A percentile compares a stretch with the other conserved stretches of the same genome.
phyloP scores from a whole-genome alignment of 2,797 vertebrate genomes.

The Cynodonichthys magdalenae region DNA sequence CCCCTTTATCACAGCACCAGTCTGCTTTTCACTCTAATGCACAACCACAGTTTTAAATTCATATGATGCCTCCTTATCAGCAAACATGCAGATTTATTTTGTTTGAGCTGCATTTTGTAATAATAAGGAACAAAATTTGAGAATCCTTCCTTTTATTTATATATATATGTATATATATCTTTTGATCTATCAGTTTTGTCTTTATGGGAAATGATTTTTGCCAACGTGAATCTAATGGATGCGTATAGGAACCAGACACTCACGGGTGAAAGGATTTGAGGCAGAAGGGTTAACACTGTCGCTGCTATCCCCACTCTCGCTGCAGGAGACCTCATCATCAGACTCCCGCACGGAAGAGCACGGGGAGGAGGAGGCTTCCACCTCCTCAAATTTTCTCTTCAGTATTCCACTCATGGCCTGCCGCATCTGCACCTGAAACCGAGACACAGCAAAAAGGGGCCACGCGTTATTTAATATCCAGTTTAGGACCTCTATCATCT shows the following conservation, averaged over 20 bases:
- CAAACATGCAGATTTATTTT: constrained; percentile 36
- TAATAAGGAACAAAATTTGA: constrained; percentile 24
- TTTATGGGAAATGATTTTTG: constrained; percentile 28
- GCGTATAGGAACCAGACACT: constrained; percentile 71
- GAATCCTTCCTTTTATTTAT: constrained; percentile 28
- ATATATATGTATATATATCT: constrained; percentile 37
- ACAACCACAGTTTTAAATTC: constrained; percentile 29
- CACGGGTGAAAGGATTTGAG: constrained; percentile 91
- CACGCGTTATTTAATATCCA: constrained; percentile 69
- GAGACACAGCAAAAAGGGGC: constrained; percentile 64
- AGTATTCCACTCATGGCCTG: constrained; percentile 94
- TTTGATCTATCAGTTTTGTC: constrained; percentile 34
- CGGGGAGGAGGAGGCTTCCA: constrained; percentile 93
- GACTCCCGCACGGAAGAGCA: constrained; percentile 93
- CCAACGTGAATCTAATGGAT: constrained; percentile 13
- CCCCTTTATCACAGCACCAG: constrained; percentile 54
- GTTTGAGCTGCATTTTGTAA: constrained; percentile 32
- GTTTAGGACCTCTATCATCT: constrained; percentile 68
- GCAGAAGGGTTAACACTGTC: constrained; percentile 97
- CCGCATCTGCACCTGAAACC: constrained; percentile 79
- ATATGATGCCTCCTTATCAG: constrained; percentile 32
- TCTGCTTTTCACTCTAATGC: constrained; percentile 18
- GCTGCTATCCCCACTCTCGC: constrained; percentile 96
- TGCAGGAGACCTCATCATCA: constrained; percentile 94
- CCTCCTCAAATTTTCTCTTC: constrained; percentile 99